A percentile compares a stretch with the other conserved stretches of the same genome.
Conservation (phyloP, 2,113 vertebrate species). For the Nothocercus julius region DNA sequence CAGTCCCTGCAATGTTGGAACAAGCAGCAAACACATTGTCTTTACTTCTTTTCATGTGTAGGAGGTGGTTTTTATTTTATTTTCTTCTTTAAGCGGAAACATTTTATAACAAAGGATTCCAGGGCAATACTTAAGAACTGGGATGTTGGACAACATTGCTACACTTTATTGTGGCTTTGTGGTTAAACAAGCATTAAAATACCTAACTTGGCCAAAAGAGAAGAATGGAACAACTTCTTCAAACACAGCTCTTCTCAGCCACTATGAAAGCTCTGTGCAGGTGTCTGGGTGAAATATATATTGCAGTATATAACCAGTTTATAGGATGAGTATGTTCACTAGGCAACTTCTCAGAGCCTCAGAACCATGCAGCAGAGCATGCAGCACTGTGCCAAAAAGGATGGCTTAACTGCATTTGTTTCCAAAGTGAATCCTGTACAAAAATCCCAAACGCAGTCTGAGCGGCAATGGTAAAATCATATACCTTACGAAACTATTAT, state of each 20-base stretch:
- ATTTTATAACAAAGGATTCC: constrained; percentile 34
- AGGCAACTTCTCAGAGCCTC: background rate
- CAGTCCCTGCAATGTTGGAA: background rate
- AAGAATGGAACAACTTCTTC: constrained; percentile 37
- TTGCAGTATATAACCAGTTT: background rate
- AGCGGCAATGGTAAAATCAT: background rate
- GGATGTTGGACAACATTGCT: constrained; percentile 26
- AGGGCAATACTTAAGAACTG: background rate
- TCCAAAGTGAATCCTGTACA: background rate
- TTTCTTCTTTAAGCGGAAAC: background rate
- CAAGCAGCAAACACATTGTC: background rate
- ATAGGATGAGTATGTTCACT: background rate
- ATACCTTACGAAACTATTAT: background rate
- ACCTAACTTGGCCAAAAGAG: background rate
- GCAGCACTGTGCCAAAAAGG: background rate
- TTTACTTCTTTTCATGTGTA: background rate
- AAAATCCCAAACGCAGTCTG: background rate
- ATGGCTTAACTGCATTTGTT: background rate
- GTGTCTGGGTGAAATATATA: background rate
- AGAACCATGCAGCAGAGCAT: background rate
- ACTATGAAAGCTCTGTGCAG: background rate
- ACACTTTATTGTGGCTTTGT: constrained; percentile 52
- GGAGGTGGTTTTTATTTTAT: background rate
- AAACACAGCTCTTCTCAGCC: constrained; percentile 11
- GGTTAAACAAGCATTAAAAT: constrained; percentile 43